Base-by-base conservation (phyloP, 2,113 vertebrate genomes). In the Labeo rohita region DNA sequence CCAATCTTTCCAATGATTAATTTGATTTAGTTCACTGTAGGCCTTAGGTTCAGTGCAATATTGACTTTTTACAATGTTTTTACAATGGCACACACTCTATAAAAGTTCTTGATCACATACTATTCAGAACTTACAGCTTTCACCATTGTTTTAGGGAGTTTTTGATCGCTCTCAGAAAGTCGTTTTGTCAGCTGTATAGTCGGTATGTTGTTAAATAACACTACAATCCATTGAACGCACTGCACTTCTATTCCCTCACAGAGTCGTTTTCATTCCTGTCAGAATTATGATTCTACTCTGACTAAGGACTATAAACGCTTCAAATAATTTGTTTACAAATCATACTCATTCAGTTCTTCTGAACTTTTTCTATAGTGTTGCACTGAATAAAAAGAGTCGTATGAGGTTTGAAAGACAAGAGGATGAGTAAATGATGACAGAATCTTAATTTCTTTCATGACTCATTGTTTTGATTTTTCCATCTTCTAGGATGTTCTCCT, bases 381-480 rank as follows among this genome's bases (percentile, higher is more conserved):
- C 13, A 15, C 7, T n/a, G 43, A 34, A 34, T 73, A 45, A 73
- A n/a, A 2, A 45, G 45, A 73, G 39, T 45, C 70, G n/a, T 73
- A 2, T 10, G 10, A 8, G 16, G 18, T 63, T 45, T 8, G n/a
- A 63, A 63, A 21, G 12, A 8, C 54, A 34, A 7, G 43, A 15
- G 6, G 13, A 49, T 68, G 23, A 50, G 12, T 66, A 49, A 36
- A 66, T 21, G n/a, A 34, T 81, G 79, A 43, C 7, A 79, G 54
- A 45, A 80, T 47, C 8, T 23, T 49, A 15, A 49, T 66, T 66
- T 56, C 34, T 75, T 70, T 85, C 15, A 23, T 61, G 56, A 34
- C 50, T 63, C 54, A 34, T 28, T 78, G 43, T 79, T 83, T 73
- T 54, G 56, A 45, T 49, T 52, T 83, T 66, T 86, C 75, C 75